These are phyloP conservation scores for Bagarius yarrelli DNA, from an alignment of 2,113 vertebrate genomes.

Conservation along the genomic window DNA sequence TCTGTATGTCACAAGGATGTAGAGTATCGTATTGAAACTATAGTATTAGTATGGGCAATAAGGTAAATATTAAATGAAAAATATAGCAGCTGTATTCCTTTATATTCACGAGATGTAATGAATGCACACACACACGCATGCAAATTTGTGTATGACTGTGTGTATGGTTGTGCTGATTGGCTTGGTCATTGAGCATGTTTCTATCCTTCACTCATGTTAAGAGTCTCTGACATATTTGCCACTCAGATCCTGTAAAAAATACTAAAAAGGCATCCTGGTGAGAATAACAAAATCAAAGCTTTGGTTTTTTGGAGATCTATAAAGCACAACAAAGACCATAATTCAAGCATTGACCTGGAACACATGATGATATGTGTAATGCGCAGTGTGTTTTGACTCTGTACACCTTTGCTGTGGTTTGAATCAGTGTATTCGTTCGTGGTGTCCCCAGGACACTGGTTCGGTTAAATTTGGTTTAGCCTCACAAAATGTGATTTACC, in stretches of 20 bases:
- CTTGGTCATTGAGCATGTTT: neutral
- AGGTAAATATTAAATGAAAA: neutral
- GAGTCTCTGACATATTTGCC: constrained; percentile 27
- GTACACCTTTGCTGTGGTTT: too few species aligned
- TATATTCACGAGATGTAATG: neutral
- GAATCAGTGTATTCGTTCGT: too few species aligned
- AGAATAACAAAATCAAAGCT: neutral
- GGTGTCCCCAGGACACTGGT: too few species aligned
- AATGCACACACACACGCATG: constrained; percentile 15
- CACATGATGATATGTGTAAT: neutral
- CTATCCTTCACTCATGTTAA: neutral
- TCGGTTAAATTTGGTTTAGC: too few species aligned
- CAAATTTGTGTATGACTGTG: neutral
- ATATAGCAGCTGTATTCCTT: neutral
- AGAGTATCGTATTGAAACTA: constrained; percentile 1
- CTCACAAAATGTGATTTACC: too few species aligned
- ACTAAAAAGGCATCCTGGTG: neutral
- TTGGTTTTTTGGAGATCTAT: neutral
- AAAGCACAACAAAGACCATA: neutral
- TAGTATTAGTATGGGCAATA: neutral
- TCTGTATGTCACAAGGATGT: constrained; percentile 52
- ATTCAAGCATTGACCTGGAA: neutral
- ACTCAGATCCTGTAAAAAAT: constrained; percentile 41
- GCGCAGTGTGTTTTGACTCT: too few species aligned
- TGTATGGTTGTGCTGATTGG: constrained; percentile 9